These are phyloP conservation scores for Temnothorax rugatulus DNA, from an alignment of 2,888 invertebrate species.

Conservation along the genomic window DNA sequence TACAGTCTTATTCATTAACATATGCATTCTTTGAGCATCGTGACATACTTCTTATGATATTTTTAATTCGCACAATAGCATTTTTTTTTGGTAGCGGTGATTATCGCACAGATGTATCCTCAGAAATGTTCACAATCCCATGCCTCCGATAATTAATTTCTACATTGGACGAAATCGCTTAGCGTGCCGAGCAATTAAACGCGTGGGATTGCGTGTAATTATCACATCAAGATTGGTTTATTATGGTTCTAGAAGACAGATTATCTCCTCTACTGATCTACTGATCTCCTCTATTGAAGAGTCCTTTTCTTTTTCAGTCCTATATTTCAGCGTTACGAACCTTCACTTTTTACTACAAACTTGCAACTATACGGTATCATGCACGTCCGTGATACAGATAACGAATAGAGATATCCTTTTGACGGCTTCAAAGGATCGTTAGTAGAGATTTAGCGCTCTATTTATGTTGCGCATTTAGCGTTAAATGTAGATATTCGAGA, in stretches of 20 bases:
- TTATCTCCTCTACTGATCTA: conserved; percentile 14
- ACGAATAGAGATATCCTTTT: neutral
- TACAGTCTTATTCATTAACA: neutral
- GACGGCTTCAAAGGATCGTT: neutral
- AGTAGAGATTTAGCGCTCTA: neutral
- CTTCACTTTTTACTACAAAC: conserved; percentile 36
- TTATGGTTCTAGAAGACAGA: conserved; percentile 23
- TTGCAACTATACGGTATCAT: neutral
- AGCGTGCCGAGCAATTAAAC: conserved; percentile 60
- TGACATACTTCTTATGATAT: neutral
- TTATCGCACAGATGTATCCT: neutral
- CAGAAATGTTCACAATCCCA: neutral
- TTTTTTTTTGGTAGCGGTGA: neutral
- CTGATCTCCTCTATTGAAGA: neutral
- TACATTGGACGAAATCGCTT: conserved; percentile 53
- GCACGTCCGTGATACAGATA: neutral
- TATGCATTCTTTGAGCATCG: neutral
- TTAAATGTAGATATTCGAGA: conserved; percentile 7
- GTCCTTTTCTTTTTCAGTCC: conserved; percentile 24
- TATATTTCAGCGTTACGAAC: conserved; percentile 2
- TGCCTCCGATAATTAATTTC: conserved; percentile 46
- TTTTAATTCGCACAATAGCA: neutral
- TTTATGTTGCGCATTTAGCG: neutral
- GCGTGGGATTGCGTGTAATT: conserved; percentile 21
- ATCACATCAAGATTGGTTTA: conserved; percentile 48